Evolutionary conservation across 2,113 vertebrate genomes (phyloP), one percentile per base, ranked within the genome.

Genomic region (Catharus minimus): DNA sequence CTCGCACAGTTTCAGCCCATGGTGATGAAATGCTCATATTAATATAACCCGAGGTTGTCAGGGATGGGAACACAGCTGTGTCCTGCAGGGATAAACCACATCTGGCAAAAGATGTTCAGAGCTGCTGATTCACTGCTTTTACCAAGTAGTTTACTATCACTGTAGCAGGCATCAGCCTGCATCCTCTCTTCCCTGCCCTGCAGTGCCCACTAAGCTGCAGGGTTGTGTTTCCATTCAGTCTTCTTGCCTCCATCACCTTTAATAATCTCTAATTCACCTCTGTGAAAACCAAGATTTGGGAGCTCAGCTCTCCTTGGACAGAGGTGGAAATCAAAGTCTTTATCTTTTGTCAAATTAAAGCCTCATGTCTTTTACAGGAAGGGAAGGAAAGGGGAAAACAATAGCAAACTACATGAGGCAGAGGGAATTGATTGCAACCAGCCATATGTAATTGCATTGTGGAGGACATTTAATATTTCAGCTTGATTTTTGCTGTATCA

Each of bases 391-490:
- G 22, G 53, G 73, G 89, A 52, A 91, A 85, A 52, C 50, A 79
- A 30, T 3, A 82, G 64, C 26, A 86, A 94, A 88, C 66, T 74
- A 44, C 41, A 66, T 44, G 61, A 95, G 75, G 75, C 72, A 93
- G 72, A 77, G 53, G 53, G 71, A 93, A 90, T 82, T 94, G 82
- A 96, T 78, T 91, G 92, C 85, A 93, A 88, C 56, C 86, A 93
- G 76, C 50, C 92, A 94, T 71, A 94, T 87, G 75, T 82, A 96
- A 96, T 96, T 94, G 69, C 77, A 90, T 90, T 91, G 84, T 61
- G 53, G 58, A 93, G 82, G 60, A 85, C 79, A 89, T 95, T 96
- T 95, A 91, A 89, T 95, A 92, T 93, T 96, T 96, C 93, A 87
- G 58, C 88, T 86, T 71, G 55, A 84, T 88, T 66, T 91, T 73